Evolutionary conservation across 64 coral and sea anemone species (phyloP), one percentile per base, ranked within the genome.

Genomic region (Montipora capricornis): DNA sequence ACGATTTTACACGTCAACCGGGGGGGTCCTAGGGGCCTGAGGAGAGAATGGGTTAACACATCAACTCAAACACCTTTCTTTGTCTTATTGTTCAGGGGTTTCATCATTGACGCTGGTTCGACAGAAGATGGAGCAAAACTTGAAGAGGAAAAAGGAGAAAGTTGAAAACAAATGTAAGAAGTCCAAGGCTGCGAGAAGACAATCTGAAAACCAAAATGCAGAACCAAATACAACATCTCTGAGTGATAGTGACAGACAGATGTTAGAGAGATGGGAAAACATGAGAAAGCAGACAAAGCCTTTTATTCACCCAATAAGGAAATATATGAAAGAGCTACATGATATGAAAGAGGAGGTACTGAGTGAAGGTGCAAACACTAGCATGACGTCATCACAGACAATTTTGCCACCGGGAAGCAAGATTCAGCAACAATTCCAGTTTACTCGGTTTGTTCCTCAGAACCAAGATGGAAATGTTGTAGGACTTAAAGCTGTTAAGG

Each of bases 231-330:
- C 76, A 50, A 53, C 71, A 81, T 81, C 81, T 47, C 90, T 98
- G 19, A 98, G 96, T 78, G 96, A 95, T 2, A 88, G 85, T 20
- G 96, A 98, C 81, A 98, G 71, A 64, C 52, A 95, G 79, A 87
- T 98, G 57, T 77, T 98, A 79, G 93, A 95, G 80, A 84, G 96
- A 73, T 98, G 96, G 96, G 92, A 95, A 77, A 90, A 89, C 55
- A 98, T 98, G 96, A 89, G 92, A 75, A 93, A 98, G 55, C 84
- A 87, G 55, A 98, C 96, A 45, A 98, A 98, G 13, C 96, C 96
- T 76, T 98, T 98, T 61, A 90, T 98, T 86, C 96, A 98, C 84
- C 96, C 96, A 44, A 98, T 98, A 44, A 87, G 96, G 44, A 98
- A 98, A 68, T 98, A 98, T 74, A 98, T 93, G 96, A 90, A 91